Conservation (phyloP, 1,140 invertebrate genomes). For the Lethocerus indicus region DNA sequence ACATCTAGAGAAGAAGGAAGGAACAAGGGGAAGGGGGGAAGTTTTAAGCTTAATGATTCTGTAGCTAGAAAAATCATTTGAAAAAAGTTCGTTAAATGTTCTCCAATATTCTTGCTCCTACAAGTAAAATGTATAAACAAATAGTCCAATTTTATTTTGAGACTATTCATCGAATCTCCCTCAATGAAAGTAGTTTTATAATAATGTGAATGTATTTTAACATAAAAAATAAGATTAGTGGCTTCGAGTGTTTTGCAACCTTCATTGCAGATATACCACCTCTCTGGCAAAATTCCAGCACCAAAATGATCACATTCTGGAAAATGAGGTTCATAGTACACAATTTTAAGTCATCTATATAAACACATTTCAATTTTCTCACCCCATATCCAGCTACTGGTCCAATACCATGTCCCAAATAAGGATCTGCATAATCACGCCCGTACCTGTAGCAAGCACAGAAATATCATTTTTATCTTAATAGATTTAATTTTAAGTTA, state of each 20-base stretch:
- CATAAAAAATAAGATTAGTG: no score
- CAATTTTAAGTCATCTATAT: background rate
- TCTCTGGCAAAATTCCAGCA: no score
- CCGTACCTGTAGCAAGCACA: conserved; percentile 74
- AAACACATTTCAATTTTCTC: conserved; percentile 25
- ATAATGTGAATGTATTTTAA: no score
- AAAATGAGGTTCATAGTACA: conserved; percentile 9
- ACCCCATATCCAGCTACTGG: conserved; percentile 92
- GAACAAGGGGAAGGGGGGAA: background rate
- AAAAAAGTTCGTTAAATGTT: no score
- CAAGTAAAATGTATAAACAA: no score
- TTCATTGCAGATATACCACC: no score
- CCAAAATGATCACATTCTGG: no score
- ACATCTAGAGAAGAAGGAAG: background rate
- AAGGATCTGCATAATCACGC: conserved; percentile 83
- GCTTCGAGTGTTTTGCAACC: background rate
- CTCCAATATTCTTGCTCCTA: no score
- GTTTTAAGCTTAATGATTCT: background rate
- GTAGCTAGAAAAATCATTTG: no score
- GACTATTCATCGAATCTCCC: no score
- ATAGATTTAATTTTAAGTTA: background rate
- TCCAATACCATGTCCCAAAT: conserved; percentile 83
- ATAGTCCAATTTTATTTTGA: no score
- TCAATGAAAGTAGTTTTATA: no score
- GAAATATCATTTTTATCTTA: background rate